Evolutionary conservation across 2,113 vertebrate genomes (phyloP), one percentile per base, ranked within the genome.

Genomic region (Neolamprologus sp.): DNA sequence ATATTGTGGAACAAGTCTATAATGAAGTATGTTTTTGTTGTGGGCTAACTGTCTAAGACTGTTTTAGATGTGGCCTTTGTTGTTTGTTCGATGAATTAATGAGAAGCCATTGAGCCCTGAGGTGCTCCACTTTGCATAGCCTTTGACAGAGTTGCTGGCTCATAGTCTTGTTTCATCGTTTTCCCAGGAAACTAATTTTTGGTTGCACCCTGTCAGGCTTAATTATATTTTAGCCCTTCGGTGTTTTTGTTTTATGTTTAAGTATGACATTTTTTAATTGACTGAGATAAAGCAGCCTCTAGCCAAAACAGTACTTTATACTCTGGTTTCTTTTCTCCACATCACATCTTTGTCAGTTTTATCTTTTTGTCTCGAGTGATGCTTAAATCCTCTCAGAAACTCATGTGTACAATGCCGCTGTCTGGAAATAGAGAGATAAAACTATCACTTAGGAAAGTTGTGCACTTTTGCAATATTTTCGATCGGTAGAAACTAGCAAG

Each of bases 1-100:
- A 87, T 42, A 84, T 45, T 75, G 58, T 51, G 19, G 78, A 87
- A 85, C 58, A 71, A 83, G 81, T 79, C 49, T 45, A 21, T 88
- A 89, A 93, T 86, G 58, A 89, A 87, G 87, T 88, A 55, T 47
- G 3, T 80, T 92, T 85, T 78, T 55, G 53, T 86, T 86, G 35
- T 79, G 63, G 60, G 79, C 68, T 85, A 82, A 60, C 35, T 68
- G 87, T 65, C 65, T 80, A 12, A 65, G 40, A 75, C 83, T 87
- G 55, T 90, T 90, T 79, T 88, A 65, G 58, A 73, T 73, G 82
- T 19, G 83, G 84, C 71, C 84, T 87, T 82, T 91, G 60, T 92
- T 94, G 92, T 91, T 92, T 94, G 89, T 90, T 92, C 11, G 75
- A 57, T 85, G 80, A 88, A 88, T 93, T 93, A 94, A 94, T 95